Percentiles rank a stretch among this genome's conserved stretches.
Conservation (phyloP, 2,888 invertebrate species). For the Dromius quadrimaculatus region DNA sequence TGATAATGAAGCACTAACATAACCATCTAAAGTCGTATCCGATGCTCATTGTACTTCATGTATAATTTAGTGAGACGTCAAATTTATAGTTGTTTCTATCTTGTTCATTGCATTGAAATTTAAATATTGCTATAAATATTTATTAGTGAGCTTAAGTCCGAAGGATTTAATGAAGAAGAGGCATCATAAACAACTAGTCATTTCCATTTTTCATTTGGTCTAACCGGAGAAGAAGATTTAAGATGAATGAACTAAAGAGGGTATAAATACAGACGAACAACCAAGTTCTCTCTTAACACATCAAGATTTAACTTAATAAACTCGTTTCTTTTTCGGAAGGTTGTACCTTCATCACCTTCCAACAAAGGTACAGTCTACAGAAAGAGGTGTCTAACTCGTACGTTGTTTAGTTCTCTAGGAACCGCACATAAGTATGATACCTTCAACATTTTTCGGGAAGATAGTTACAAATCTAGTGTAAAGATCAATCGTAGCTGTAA, state of each 20-base stretch:
- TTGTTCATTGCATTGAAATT: background rate
- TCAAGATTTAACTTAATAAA: conserved; percentile 34
- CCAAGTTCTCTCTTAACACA: conserved; percentile 5
- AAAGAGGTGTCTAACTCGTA: background rate
- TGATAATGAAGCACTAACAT: background rate
- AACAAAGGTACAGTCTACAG: background rate
- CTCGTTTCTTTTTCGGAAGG: conserved; percentile 29
- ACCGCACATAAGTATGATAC: background rate
- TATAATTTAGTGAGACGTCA: too few species aligned
- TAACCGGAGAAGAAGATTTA: background rate
- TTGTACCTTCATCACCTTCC: conserved; percentile 16
- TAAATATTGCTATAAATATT: background rate
- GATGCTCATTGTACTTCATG: too few species aligned
- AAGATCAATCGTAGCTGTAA: too few species aligned
- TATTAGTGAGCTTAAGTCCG: background rate
- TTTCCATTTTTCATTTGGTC: background rate
- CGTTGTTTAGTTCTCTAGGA: background rate
- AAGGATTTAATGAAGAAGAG: background rate
- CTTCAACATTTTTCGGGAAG: too few species aligned
- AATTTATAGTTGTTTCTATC: background rate
- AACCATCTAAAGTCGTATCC: too few species aligned
- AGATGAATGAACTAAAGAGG: background rate
- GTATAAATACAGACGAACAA: conserved; percentile 21
- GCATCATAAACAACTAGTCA: background rate
- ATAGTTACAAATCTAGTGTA: too few species aligned